phyloP scores from a whole-genome alignment of 2,888 invertebrate genomes.

The Thera obeliscata region DNA sequence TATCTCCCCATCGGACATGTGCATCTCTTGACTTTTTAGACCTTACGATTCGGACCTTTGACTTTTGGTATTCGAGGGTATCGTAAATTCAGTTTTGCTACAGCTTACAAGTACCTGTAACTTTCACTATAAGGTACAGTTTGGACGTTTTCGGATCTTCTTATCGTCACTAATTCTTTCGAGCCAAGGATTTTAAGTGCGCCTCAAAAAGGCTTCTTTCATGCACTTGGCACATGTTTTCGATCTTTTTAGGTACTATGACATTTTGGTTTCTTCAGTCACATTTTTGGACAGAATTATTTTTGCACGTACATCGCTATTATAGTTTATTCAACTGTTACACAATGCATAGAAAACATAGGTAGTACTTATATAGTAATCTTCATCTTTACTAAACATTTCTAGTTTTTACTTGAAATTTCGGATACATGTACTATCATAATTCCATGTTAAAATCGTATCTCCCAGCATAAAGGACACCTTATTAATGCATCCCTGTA shows the following conservation, averaged over 20 bases:
- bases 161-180: too few relatives aligned
- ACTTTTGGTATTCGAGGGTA: slow-evolving; percentile 34
- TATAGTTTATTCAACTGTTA: too few relatives aligned
- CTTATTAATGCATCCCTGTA: slow-evolving; percentile 77
- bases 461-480: slow-evolving; percentile 56
- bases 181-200: too few relatives aligned
- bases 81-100: slow-evolving; percentile 14
- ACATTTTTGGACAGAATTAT: too few relatives aligned
- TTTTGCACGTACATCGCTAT: too few relatives aligned
- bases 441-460: slow-evolving; percentile 43
- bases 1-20: slow-evolving; percentile 78
- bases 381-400: not conserved
- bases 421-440: not conserved
- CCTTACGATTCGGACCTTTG: slow-evolving; percentile 55
- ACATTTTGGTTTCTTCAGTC: too few relatives aligned
- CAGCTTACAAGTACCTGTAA: not conserved
- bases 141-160: too few relatives aligned
- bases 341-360: too few relatives aligned
- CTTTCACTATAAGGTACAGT: not conserved
- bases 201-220: too few relatives aligned
- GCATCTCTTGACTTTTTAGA: slow-evolving; percentile 66
- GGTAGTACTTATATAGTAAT: too few relatives aligned
- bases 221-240: too few relatives aligned
- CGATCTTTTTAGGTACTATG: too few relatives aligned
- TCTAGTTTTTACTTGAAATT: not conserved